phyloP scores from a whole-genome alignment of 2,888 invertebrate species.

The Orthosia gothica region DNA sequence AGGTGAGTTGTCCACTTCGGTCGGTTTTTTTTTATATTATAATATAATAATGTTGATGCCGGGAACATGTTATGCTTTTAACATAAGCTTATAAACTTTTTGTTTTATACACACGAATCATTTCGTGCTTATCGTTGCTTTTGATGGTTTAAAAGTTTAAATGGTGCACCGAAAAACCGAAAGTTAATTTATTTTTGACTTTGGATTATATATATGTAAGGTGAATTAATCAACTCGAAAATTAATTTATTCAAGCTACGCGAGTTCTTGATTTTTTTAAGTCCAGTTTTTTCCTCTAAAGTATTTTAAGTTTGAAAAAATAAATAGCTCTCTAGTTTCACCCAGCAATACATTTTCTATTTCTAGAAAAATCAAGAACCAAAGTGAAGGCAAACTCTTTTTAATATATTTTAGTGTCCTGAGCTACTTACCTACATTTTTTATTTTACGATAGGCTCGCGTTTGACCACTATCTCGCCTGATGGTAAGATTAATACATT shows the following conservation, averaged over 20 bases:
- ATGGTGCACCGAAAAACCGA: constrained; percentile 1
- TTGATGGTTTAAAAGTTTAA: constrained; percentile 40
- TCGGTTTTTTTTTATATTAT: constrained; percentile 79
- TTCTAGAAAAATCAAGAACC: not conserved
- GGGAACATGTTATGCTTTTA: constrained; percentile 85
- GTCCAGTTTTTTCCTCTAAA: no score
- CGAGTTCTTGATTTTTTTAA: no score
- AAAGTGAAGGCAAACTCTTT: not conserved
- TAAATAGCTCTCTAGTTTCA: no score
- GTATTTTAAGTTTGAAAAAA: no score
- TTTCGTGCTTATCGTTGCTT: constrained; percentile 43
- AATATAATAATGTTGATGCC: constrained; percentile 81
- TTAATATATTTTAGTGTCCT: not conserved
- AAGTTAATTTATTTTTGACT: not conserved
- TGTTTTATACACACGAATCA: constrained; percentile 48
- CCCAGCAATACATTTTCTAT: no score
- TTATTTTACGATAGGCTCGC: no score
- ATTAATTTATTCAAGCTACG: not conserved
- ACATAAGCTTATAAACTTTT: constrained; percentile 69
- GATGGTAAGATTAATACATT: no score
- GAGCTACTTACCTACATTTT: no score
- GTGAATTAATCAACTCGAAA: not conserved
- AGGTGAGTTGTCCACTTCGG: constrained; percentile 84
- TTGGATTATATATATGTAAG: not conserved
- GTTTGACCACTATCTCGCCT: no score